A percentile compares a stretch with the other conserved stretches of the same genome.
phyloP scores from a whole-genome alignment of 2,113 vertebrate species.

The Condylura cristata region DNA sequence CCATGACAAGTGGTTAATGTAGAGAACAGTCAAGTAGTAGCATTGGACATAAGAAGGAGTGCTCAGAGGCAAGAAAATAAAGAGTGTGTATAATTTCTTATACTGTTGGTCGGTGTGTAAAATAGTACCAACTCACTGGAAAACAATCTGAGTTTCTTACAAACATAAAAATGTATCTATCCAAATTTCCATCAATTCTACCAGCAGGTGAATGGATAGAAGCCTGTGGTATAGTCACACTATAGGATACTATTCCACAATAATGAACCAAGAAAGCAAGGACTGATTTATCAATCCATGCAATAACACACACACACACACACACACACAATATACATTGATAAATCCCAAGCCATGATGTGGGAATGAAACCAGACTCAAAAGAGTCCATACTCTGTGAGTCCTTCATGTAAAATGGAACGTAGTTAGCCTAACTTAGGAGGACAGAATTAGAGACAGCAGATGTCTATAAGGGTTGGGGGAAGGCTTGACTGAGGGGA shows the following conservation, averaged over 20 bases:
- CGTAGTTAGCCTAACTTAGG: not conserved
- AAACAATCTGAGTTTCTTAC: not conserved
- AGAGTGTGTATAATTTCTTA: not conserved
- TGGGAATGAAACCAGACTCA: not conserved
- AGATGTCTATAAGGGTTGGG: not conserved
- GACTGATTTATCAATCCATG: not conserved
- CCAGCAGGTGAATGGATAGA: not conserved
- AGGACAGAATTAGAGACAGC: not conserved
- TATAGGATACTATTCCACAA: not conserved
- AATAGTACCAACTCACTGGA: not conserved
- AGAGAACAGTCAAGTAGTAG: not conserved
- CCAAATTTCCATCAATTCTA: not conserved
- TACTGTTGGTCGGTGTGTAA: not conserved
- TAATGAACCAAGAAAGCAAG: not conserved
- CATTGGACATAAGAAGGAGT: not conserved
- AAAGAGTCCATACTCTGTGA: not conserved
- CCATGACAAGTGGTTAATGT: not conserved
- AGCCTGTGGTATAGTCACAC: not conserved
- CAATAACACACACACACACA: not conserved
- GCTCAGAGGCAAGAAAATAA: not conserved
- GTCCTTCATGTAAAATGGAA: not conserved
- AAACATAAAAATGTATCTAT: not conserved
- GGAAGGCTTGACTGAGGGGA: not conserved
- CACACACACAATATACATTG: no score
- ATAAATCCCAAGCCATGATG: not conserved